A percentile compares a stretch with the other conserved stretches of the same genome.
Conservation (phyloP, 1,140 invertebrate species). For the Papilio aristodemus region DNA sequence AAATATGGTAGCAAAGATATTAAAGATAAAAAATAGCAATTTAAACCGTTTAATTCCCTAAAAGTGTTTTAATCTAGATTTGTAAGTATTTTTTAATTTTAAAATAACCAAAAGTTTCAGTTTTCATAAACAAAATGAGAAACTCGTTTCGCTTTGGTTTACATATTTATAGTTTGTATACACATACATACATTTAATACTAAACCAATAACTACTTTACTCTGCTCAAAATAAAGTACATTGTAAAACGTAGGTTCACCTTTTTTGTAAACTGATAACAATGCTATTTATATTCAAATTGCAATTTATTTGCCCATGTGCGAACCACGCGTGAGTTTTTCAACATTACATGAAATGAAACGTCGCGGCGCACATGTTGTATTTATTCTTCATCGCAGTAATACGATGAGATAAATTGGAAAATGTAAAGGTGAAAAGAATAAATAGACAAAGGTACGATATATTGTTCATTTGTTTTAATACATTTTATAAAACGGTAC, state of each 20-base stretch:
- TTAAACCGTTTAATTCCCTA: no score
- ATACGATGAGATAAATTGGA: slow-evolving; percentile 13
- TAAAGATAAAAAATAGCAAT: no score
- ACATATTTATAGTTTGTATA: no score
- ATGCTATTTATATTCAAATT: slow-evolving; percentile 11
- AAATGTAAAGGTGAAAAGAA: not conserved
- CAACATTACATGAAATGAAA: slow-evolving; percentile 18
- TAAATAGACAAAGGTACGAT: not conserved
- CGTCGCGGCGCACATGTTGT: not conserved
- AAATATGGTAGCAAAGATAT: no score
- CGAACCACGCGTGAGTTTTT: slow-evolving; percentile 1
- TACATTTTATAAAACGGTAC: not conserved
- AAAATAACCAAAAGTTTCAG: no score
- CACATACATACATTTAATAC: no score
- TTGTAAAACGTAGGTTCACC: not conserved
- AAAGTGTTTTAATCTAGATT: no score
- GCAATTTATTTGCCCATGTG: slow-evolving; percentile 5
- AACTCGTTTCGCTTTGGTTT: no score
- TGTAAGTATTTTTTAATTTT: no score
- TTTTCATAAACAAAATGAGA: no score
- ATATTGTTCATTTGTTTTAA: slow-evolving; percentile 4
- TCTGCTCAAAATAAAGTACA: not conserved
- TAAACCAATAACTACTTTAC: not conserved
- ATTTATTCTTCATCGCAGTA: slow-evolving; percentile 1
- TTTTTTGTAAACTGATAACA: not conserved